Conservation (phyloP, 2,888 invertebrate genomes). For the Escarpia spicata region DNA sequence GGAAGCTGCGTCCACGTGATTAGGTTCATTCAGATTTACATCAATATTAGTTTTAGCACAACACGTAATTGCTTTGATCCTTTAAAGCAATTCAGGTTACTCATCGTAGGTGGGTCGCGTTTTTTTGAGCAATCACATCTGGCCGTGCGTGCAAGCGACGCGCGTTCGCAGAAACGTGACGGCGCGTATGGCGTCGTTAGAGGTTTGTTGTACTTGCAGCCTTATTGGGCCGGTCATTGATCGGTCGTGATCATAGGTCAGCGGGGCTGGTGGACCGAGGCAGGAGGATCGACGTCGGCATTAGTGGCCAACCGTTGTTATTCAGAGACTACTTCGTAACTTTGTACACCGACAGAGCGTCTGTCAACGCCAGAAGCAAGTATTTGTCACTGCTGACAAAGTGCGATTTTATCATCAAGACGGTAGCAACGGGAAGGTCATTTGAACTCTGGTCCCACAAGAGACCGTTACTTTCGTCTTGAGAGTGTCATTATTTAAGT, state of each 20-base stretch:
- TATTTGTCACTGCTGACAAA: neutral
- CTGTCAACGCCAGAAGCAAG: neutral
- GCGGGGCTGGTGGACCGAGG: neutral
- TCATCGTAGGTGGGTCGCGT: neutral
- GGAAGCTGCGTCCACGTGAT: neutral
- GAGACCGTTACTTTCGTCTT: neutral
- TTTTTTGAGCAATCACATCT: neutral
- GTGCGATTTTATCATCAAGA: too few species aligned
- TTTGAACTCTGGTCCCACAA: neutral
- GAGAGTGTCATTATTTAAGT: neutral
- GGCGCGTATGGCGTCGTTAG: neutral
- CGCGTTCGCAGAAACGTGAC: neutral
- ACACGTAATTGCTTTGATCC: neutral
- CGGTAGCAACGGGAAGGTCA: neutral
- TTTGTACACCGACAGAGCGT: neutral
- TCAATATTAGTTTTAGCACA: neutral
- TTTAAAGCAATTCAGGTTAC: neutral
- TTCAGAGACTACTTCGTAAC: neutral
- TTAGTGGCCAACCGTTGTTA: neutral
- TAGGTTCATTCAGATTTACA: constrained; percentile 16
- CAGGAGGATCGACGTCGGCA: neutral
- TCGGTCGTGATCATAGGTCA: neutral
- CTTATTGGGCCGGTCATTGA: neutral
- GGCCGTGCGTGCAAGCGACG: neutral
- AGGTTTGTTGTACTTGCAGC: neutral